These are phyloP conservation scores for Dicyrtoma fusca DNA, from an alignment of 2,888 invertebrate species.

Conservation along the genomic window DNA sequence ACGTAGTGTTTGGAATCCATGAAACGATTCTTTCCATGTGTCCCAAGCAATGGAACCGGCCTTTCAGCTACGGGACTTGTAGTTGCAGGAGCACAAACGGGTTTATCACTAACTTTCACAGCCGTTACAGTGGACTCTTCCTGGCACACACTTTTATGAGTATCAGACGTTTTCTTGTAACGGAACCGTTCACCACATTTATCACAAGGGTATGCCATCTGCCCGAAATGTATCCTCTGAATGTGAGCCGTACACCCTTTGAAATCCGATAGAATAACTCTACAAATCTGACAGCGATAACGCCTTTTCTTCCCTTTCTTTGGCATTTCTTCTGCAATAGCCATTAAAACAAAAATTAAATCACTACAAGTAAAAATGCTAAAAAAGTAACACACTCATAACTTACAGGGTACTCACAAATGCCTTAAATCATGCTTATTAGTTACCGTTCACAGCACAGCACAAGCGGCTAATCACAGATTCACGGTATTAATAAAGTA, in stretches of 20 bases:
- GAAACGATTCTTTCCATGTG: too few relatives aligned
- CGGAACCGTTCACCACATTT: conserved; percentile 1
- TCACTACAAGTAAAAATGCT: background rate
- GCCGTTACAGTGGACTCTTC: background rate
- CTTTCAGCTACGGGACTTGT: background rate
- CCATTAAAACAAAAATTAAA: background rate
- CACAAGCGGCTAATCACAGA: too few relatives aligned
- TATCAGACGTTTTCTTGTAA: background rate
- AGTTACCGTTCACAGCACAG: too few relatives aligned
- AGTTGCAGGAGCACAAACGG: background rate
- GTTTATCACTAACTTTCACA: background rate
- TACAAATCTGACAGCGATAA: conserved; percentile 1
- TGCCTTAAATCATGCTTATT: too few relatives aligned
- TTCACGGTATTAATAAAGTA: too few relatives aligned
- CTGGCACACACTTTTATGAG: background rate
- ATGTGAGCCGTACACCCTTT: background rate
- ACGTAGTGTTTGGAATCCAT: background rate
- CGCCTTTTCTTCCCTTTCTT: background rate
- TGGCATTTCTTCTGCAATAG: background rate
- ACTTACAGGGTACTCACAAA: too few relatives aligned
- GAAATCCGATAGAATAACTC: background rate
- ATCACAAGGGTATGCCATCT: background rate
- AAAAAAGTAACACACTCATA: too few relatives aligned
- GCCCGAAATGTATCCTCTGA: background rate
- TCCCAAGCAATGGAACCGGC: background rate